Evolutionary conservation across 1,140 invertebrate species (phyloP), one percentile per base, ranked within the genome.

Genomic region (Drosophila pseudoananassae): DNA sequence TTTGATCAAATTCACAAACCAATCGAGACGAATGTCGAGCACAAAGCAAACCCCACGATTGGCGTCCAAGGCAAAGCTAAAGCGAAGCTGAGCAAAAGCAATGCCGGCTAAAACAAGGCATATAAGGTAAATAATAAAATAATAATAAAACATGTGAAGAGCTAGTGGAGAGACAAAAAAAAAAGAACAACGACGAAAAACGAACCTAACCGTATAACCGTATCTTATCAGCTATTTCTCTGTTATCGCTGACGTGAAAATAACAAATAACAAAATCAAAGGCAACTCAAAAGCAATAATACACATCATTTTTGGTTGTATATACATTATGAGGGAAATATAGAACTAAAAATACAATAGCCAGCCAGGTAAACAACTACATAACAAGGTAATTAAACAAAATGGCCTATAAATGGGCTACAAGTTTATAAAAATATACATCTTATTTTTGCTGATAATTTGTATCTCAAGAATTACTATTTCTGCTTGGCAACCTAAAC

Each of bases 221-320:
- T 85, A 85, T 85, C 81, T 85, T 85, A 85, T 85, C 81, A 85
- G 78, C 61, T 31, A 87, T 87, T 87, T 79, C n/a, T 25, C n/a
- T 31, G 52, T 56, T 85, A 85, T 85, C 81, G 82, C 81, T 78
- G 64, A 68, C 73, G 65, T 66, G 61, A 74, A 76, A 69, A 85
- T 73, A 61, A 65, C 54, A 60, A 63, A 68, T 56, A 71, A 57
- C 56, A 74, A 69, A 61, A 61, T 55, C 63, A 54, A 69, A 61
- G 50, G 20, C 36, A 76, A 58, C 50, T 50, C 14, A 59, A 63
- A 51, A 68, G 46, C 20, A 52, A 71, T 36, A 77, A 38, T 23
- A 20, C 2, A 55, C 14, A 53, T 45, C 27, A 46, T 45, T 52
- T 53, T n/a, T n/a, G n/a, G n/a, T n/a, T n/a, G n/a, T n/a, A n/a